A percentile compares a stretch with the other conserved stretches of the same genome.
Conservation (phyloP, 2,888 invertebrate genomes). For the Netelia inedita region DNA sequence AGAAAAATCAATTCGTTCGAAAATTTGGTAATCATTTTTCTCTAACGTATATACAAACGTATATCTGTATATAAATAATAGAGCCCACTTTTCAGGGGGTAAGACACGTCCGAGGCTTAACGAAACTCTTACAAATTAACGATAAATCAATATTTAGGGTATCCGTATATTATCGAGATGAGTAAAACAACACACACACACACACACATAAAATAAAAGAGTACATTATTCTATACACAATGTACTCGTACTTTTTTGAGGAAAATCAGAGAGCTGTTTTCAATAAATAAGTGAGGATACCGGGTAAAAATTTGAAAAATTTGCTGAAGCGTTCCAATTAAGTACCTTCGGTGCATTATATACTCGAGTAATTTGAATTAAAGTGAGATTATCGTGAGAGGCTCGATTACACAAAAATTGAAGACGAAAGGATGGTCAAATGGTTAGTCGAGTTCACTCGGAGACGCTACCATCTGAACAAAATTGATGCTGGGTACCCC, state of each 20-base stretch:
- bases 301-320: slow-evolving; percentile 54
- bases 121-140: slow-evolving; percentile 68
- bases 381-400: neutral
- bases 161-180: slow-evolving; percentile 64
- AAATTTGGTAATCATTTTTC: neutral
- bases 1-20: neutral
- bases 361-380: slow-evolving; percentile 50
- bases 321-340: slow-evolving; percentile 56
- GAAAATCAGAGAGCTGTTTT: slow-evolving; percentile 36
- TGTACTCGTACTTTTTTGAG: slow-evolving; percentile 52
- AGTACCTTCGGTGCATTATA: slow-evolving; percentile 55
- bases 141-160: slow-evolving; percentile 69
- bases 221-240: slow-evolving; percentile 67
- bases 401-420: slow-evolving; percentile 22
- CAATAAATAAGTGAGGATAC: slow-evolving; percentile 63
- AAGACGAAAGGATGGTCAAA: neutral
- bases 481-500: slow-evolving; percentile 55
- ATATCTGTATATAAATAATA: slow-evolving; percentile 21
- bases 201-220: slow-evolving; percentile 18
- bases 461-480: slow-evolving; percentile 39
- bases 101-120: slow-evolving; percentile 53
- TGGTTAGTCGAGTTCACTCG: slow-evolving; percentile 39
- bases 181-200: slow-evolving; percentile 31
- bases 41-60: neutral
- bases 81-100: slow-evolving; percentile 45